Evolutionary conservation across 2,113 vertebrate species (phyloP).

Genomic region (Sinocyclocheilus rhinocerous): DNA sequence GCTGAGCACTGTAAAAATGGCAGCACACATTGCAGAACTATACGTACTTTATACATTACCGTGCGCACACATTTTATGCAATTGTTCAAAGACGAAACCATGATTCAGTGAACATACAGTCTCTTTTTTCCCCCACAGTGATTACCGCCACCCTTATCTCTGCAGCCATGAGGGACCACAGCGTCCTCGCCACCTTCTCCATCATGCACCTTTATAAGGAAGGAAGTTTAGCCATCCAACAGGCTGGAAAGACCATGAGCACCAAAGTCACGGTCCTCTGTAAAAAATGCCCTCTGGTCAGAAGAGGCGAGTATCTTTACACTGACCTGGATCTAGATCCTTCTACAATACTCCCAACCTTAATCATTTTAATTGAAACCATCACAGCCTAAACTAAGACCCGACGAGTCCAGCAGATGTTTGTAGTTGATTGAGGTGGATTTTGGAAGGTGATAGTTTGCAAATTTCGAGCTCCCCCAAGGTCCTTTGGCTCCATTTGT

Average conservation of each 20-base stretch:
- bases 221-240: slow-evolving; percentile 82
- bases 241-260: slow-evolving; percentile 86
- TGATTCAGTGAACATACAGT: not conserved
- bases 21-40: not conserved
- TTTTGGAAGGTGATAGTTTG: not conserved
- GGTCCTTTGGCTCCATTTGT: not conserved
- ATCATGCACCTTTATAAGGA: slow-evolving; percentile 85
- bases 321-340: not conserved
- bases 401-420: not conserved
- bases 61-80: not conserved
- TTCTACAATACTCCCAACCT: not conserved
- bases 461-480: not conserved
- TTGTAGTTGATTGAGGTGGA: slow-evolving; percentile 3
- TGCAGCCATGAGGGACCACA: slow-evolving; percentile 69
- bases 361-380: slow-evolving; percentile 13
- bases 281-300: slow-evolving; percentile 84
- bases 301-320: slow-evolving; percentile 77
- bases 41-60: not conserved
- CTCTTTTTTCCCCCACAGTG: slow-evolving; percentile 63
- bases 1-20: slow-evolving; percentile 8
- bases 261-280: slow-evolving; percentile 79
- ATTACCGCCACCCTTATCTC: slow-evolving; percentile 82
- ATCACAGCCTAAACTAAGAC: not conserved
- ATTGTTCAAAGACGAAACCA: not conserved
- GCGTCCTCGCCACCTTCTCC: slow-evolving; percentile 79